phyloP scores from a whole-genome alignment of 2,113 vertebrate species.

The Thermophis baileyi region DNA sequence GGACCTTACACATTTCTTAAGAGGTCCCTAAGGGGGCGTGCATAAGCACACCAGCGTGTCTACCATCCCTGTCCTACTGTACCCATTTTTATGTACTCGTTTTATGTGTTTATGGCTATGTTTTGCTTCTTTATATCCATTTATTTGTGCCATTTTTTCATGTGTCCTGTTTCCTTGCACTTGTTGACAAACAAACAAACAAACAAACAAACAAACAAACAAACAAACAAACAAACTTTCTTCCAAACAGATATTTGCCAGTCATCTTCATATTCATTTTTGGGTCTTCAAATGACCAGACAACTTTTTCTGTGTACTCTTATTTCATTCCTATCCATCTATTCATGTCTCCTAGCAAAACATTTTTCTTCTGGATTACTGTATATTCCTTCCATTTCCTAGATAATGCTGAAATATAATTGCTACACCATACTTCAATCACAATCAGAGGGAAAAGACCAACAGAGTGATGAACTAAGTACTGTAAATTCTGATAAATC shows the following conservation, averaged over 20 bases:
- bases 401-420: conserved; percentile 44
- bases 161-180: too few species aligned
- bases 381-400: conserved; percentile 31
- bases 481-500: background rate
- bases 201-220: too few species aligned
- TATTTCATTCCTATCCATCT: background rate
- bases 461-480: conserved; percentile 42
- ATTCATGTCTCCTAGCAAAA: background rate
- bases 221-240: too few species aligned
- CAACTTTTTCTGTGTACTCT: background rate
- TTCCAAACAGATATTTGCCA: background rate
- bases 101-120: too few species aligned
- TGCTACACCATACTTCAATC: conserved; percentile 33
- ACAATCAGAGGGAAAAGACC: conserved; percentile 39
- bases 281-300: background rate
- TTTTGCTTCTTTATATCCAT: too few species aligned
- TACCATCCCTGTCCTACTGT: too few species aligned
- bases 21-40: too few species aligned
- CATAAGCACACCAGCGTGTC: too few species aligned
- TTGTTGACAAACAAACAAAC: too few species aligned
- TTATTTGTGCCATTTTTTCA: too few species aligned
- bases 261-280: background rate
- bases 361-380: background rate
- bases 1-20: too few species aligned
- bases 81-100: too few species aligned